These are phyloP conservation scores for Netelia fuscicornis DNA, from an alignment of 2,888 invertebrate species.

Conservation along the genomic window DNA sequence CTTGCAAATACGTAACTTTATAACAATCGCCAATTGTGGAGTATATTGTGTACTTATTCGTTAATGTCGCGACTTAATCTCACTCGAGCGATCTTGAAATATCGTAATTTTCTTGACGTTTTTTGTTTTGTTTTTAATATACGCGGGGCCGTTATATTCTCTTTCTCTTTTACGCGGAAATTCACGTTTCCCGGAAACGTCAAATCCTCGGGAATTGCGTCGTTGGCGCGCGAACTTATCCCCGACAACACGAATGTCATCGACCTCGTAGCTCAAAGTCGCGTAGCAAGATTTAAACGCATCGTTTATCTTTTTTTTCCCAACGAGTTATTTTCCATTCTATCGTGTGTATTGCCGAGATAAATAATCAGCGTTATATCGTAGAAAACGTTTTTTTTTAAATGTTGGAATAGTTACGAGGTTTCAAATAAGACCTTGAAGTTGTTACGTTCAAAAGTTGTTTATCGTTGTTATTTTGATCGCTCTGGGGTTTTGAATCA, in stretches of 20 bases:
- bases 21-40: background rate
- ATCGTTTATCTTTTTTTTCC: slow-evolving; percentile 7
- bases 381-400: no score
- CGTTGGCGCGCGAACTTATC: slow-evolving; percentile 27
- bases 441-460: no score
- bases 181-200: slow-evolving; percentile 54
- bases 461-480: no score
- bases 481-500: no score
- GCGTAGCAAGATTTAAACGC: slow-evolving; percentile 2
- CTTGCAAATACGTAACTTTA: background rate
- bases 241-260: slow-evolving; percentile 32
- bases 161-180: slow-evolving; percentile 2
- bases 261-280: slow-evolving; percentile 21
- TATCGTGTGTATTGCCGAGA: background rate
- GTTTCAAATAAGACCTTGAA: no score
- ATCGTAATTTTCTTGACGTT: background rate
- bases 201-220: slow-evolving; percentile 36
- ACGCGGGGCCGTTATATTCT: background rate
- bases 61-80: background rate
- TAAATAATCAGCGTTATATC: no score
- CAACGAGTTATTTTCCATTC: background rate
- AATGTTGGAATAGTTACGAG: no score
- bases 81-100: background rate
- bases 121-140: background rate
- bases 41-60: background rate